phyloP scores from a whole-genome alignment of 2,113 vertebrate genomes.

The Oncorhynchus masou region DNA sequence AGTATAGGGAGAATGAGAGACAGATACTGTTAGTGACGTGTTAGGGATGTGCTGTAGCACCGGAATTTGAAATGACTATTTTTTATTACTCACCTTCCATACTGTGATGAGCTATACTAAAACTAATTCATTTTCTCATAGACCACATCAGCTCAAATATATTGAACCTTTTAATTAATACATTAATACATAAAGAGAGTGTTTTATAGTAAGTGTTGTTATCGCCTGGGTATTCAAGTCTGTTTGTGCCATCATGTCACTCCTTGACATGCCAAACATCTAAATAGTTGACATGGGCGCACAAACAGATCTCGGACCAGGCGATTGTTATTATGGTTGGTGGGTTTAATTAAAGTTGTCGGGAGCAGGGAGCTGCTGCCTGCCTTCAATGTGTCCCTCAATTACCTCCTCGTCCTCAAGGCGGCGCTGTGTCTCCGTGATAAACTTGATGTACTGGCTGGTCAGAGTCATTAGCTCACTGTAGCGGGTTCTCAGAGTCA shows the following conservation, averaged over 20 bases:
- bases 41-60: constrained; percentile 47
- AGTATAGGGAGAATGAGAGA: constrained; percentile 49
- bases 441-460: constrained; percentile 92
- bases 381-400: not conserved
- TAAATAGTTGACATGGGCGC: no score
- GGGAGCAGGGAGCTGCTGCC: not conserved
- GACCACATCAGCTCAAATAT: constrained; percentile 1
- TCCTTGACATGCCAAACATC: no score
- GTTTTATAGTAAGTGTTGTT: no score
- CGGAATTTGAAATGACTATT: constrained; percentile 11
- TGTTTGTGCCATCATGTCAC: no score
- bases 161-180: constrained; percentile 12
- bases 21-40: constrained; percentile 26
- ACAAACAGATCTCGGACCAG: no score
- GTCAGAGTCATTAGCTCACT: constrained; percentile 90
- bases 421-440: constrained; percentile 82
- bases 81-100: constrained; percentile 25
- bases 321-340: constrained; percentile 26
- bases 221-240: no score
- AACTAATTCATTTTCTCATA: not conserved
- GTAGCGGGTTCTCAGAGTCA: constrained; percentile 88
- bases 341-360: constrained; percentile 3
- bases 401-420: constrained; percentile 91
- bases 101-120: constrained; percentile 9
- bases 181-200: not conserved